Evolutionary conservation across 1,140 invertebrate genomes (phyloP).

Genomic region (Gonioctena quinquepunctata): DNA sequence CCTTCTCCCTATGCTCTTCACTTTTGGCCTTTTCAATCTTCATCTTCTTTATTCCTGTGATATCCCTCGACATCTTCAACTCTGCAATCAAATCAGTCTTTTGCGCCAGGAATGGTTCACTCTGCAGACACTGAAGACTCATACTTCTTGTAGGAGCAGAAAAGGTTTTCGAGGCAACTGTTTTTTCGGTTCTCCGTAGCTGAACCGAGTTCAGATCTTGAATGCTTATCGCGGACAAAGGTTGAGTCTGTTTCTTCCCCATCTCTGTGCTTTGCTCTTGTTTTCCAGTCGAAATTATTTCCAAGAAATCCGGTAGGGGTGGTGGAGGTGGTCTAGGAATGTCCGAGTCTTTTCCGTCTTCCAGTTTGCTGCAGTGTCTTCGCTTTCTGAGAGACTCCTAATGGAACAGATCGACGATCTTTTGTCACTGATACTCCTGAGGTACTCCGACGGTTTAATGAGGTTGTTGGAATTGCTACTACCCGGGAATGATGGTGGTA

Average conservation of each 20-base stretch:
- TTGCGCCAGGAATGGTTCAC: constrained; percentile 72
- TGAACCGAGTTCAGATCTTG: constrained; percentile 82
- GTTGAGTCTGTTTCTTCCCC: constrained; percentile 65
- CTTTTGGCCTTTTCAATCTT: constrained; percentile 84
- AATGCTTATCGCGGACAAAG: constrained; percentile 80
- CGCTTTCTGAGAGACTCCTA: constrained; percentile 34
- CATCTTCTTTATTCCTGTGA: constrained; percentile 86
- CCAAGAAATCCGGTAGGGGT: constrained; percentile 56
- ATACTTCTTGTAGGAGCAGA: constrained; percentile 76
- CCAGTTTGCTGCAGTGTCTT: constrained; percentile 30
- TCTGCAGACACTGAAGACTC: constrained; percentile 71
- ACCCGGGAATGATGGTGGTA: constrained; percentile 82
- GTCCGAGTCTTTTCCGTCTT: constrained; percentile 8
- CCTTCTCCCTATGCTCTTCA: constrained; percentile 77
- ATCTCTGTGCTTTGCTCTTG: constrained; percentile 46
- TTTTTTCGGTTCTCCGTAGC: constrained; percentile 74
- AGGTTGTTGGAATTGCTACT: constrained; percentile 73
- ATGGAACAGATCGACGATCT: constrained; percentile 57
- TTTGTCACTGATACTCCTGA: constrained; percentile 77
- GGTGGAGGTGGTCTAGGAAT: constrained; percentile 60
- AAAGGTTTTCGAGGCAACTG: constrained; percentile 76
- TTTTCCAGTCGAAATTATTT: not conserved
- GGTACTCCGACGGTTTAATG: constrained; percentile 90
- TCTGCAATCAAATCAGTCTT: constrained; percentile 89
- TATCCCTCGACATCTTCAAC: constrained; percentile 86